phyloP scores from a whole-genome alignment of 2,888 invertebrate species.

The Synergus itoensis region DNA sequence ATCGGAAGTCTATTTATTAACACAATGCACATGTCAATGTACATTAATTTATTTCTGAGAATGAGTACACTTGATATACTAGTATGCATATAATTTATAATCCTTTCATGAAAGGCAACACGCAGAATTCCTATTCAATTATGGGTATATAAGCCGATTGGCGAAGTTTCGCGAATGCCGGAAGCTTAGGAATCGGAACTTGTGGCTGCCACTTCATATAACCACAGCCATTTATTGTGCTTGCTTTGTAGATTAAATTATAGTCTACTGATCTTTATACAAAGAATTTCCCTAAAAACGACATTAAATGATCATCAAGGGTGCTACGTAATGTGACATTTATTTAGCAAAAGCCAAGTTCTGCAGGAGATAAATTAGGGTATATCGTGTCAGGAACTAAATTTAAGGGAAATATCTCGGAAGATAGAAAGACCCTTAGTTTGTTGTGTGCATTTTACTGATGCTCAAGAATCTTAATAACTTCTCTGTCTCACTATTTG shows the following conservation, averaged over 20 bases:
- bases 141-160: conserved; percentile 50
- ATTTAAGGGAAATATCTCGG: not conserved
- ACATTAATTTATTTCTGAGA: not conserved
- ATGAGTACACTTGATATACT: not conserved
- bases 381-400: not conserved
- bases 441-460: conserved; percentile 12
- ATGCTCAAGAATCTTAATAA: conserved; percentile 24
- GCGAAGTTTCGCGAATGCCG: conserved; percentile 48
- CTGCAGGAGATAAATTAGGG: not conserved
- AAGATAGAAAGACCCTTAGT: not conserved
- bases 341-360: not conserved
- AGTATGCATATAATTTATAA: not conserved
- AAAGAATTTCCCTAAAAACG: too few species aligned
- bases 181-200: conserved; percentile 30
- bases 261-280: too few species aligned
- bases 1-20: not conserved
- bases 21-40: not conserved
- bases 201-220: conserved; percentile 17
- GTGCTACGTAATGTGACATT: not conserved
- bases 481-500: conserved; percentile 21
- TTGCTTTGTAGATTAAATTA: not conserved
- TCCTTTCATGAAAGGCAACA: conserved; percentile 12
- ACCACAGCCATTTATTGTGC: not conserved
- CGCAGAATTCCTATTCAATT: conserved; percentile 55
- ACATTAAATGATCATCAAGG: too few species aligned